These are phyloP conservation scores for Pseudachorutes palmiensis DNA, from an alignment of 1,140 invertebrate genomes.

Conservation along the genomic window DNA sequence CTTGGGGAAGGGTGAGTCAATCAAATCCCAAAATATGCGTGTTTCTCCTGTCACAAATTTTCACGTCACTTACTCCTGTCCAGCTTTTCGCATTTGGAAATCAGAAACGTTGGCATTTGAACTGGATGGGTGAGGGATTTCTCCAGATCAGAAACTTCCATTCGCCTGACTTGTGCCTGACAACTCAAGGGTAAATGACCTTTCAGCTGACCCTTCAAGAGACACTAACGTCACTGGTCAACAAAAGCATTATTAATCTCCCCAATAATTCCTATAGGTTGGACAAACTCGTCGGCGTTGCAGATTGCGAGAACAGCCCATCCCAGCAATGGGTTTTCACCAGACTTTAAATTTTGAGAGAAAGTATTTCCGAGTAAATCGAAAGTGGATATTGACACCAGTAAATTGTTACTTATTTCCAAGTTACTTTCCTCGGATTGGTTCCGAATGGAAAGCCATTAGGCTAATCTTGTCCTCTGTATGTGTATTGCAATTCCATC, in stretches of 20 bases:
- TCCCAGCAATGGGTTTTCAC: conserved; percentile 5
- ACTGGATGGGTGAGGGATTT: not conserved
- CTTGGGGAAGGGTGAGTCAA: conserved; percentile 11
- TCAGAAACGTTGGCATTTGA: conserved; percentile 9
- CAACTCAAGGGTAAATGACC: conserved; percentile 4
- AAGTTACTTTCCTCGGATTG: not conserved
- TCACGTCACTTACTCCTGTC: not conserved
- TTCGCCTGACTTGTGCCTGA: not conserved
- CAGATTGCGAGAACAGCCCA: conserved; percentile 8
- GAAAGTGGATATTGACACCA: not conserved
- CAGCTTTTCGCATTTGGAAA: not conserved
- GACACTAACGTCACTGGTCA: too few relatives aligned
- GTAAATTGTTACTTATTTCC: not conserved
- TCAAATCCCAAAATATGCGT: not conserved
- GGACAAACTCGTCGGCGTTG: not conserved
- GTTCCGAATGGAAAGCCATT: not conserved
- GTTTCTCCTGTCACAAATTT: not conserved
- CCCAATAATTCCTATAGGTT: conserved; percentile 2
- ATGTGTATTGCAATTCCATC: not conserved
- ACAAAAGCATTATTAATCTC: too few relatives aligned
- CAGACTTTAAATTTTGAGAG: not conserved
- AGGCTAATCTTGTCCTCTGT: not conserved
- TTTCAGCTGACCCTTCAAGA: not conserved
- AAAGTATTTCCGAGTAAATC: not conserved
- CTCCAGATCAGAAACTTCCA: not conserved